These are phyloP conservation scores for Eidolon helvum DNA, from an alignment of 2,113 vertebrate species.

Conservation along the genomic window DNA sequence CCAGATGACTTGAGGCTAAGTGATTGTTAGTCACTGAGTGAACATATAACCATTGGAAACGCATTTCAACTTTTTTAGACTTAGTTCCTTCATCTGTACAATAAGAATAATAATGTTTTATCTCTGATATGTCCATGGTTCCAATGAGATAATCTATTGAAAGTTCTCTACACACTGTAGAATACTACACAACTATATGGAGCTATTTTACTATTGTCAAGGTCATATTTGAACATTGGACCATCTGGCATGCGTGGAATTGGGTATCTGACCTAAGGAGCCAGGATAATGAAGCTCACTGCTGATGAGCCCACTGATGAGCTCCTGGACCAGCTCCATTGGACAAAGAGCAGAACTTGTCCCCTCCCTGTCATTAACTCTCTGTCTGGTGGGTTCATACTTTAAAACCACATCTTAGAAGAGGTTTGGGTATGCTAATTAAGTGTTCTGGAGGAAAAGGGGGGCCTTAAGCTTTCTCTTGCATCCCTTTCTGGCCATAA, in stretches of 20 bases:
- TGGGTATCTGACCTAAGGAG: background rate
- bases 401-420: constrained; percentile 43
- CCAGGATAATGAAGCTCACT: background rate
- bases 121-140: constrained; percentile 31
- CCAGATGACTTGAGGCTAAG: background rate
- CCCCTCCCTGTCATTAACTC: background rate
- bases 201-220: background rate
- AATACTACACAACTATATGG: background rate
- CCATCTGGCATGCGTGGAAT: background rate
- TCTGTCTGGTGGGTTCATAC: background rate
- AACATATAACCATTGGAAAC: background rate
- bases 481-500: background rate
- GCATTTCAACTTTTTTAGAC: constrained; percentile 13
- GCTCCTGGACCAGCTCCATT: background rate
- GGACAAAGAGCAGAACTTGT: background rate
- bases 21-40: background rate
- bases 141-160: constrained; percentile 31
- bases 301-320: too few species aligned
- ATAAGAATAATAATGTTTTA: constrained; percentile 27
- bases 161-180: background rate
- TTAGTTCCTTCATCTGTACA: constrained; percentile 17
- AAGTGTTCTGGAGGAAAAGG: background rate
- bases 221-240: background rate
- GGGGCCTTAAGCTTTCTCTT: background rate
- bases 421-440: background rate